These are phyloP conservation scores for Platygyra sinensis DNA, from an alignment of 64 coral and sea anemone species.

Conservation along the genomic window DNA sequence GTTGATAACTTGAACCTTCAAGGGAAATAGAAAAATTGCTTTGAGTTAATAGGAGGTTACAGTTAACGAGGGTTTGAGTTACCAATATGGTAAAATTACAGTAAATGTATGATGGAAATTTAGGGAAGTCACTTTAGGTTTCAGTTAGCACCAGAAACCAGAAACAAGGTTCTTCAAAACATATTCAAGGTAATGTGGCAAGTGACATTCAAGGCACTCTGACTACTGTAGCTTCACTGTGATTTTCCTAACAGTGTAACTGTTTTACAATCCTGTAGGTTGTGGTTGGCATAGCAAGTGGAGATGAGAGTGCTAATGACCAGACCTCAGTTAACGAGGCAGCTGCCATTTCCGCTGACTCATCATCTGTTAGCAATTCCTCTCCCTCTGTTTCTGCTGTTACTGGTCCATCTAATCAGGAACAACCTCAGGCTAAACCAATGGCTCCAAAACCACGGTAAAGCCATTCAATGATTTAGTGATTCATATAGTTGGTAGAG, in stretches of 20 bases:
- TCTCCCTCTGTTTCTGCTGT: not conserved
- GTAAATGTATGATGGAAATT: no score
- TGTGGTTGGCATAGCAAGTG: not conserved
- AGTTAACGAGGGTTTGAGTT: no score
- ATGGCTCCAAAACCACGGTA: constrained; percentile 17
- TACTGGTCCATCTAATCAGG: not conserved
- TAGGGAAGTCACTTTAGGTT: no score
- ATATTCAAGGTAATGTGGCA: no score
- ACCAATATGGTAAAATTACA: no score
- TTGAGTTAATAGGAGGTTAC: no score
- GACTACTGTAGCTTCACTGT: no score
- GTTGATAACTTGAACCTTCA: no score
- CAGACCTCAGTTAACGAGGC: not conserved
- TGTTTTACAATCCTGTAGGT: not conserved
- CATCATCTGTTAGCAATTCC: not conserved
- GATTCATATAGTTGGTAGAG: not conserved
- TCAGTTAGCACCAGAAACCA: no score
- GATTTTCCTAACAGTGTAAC: not conserved
- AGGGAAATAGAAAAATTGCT: no score
- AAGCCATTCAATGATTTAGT: not conserved
- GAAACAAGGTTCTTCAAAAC: no score
- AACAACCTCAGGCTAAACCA: not conserved
- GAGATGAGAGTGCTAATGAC: not conserved
- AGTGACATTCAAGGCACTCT: no score
- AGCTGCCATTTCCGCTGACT: not conserved